phyloP scores from a whole-genome alignment of 2,113 vertebrate genomes.

The Saiga tatarica region DNA sequence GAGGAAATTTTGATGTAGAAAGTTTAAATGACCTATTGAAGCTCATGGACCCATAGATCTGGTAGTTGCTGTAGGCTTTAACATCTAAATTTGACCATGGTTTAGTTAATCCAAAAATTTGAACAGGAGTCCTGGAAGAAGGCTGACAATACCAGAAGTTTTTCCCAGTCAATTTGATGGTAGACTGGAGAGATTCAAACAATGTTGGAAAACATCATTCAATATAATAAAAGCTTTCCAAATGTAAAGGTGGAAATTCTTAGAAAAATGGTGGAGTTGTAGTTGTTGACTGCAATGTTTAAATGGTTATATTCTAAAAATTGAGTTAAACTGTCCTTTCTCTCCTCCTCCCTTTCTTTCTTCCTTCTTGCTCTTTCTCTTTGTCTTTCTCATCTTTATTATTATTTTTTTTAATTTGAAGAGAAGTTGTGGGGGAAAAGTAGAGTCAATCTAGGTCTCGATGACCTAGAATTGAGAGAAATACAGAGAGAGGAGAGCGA shows the following conservation, averaged over 20 bases:
- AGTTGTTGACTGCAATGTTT: background rate
- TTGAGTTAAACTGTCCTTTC: background rate
- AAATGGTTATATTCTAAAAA: background rate
- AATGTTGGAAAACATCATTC: background rate
- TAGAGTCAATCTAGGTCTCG: background rate
- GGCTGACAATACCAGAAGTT: background rate
- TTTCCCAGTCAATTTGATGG: background rate
- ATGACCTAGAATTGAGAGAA: background rate
- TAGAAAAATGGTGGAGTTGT: background rate
- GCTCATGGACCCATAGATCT: background rate
- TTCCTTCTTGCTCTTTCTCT: background rate
- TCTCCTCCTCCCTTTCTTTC: background rate
- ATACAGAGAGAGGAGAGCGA: background rate
- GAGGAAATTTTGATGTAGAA: background rate
- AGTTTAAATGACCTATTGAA: background rate
- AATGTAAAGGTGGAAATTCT: background rate
- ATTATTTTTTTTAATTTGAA: background rate
- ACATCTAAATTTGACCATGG: background rate
- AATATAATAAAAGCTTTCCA: background rate
- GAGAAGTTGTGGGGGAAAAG: background rate
- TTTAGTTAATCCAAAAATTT: background rate
- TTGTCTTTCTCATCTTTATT: background rate
- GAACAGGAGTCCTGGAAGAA: background rate
- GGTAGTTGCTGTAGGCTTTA: background rate
- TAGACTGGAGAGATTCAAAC: background rate